These are phyloP conservation scores for Ennomos erosarius DNA, from an alignment of 2,888 invertebrate genomes.

Conservation along the genomic window DNA sequence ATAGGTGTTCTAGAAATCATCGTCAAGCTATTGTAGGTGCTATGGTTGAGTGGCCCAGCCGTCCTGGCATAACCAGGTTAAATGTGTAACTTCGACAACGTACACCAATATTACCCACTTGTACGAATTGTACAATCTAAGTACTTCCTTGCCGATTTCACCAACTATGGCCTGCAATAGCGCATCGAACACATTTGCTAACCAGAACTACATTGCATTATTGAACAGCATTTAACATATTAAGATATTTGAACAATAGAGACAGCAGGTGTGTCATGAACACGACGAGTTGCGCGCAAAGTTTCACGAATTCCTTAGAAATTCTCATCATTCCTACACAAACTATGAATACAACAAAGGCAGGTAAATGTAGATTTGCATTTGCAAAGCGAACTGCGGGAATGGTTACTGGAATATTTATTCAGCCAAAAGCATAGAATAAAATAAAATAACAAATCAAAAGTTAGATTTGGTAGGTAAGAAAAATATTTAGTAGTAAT, in stretches of 20 bases:
- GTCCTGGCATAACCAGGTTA: slow-evolving; percentile 41
- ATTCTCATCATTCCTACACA: slow-evolving; percentile 24
- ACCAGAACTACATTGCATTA: slow-evolving; percentile 12
- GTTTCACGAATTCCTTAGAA: slow-evolving; percentile 15
- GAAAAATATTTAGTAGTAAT: too few relatives aligned
- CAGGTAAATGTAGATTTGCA: slow-evolving; percentile 23
- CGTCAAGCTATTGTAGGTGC: slow-evolving; percentile 41
- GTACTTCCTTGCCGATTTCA: slow-evolving; percentile 25
- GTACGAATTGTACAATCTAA: slow-evolving; percentile 6
- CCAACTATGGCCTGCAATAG: slow-evolving; percentile 19
- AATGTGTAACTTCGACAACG: slow-evolving; percentile 27
- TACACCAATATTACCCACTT: slow-evolving; percentile 3
- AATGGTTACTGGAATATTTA: slow-evolving; percentile 15
- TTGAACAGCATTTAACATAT: slow-evolving; percentile 7
- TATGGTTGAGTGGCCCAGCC: slow-evolving; percentile 49
- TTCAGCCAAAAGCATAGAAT: background rate
- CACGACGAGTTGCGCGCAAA: slow-evolving; percentile 6
- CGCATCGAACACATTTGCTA: slow-evolving; percentile 16
- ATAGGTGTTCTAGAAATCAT: slow-evolving; percentile 40
- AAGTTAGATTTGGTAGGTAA: too few relatives aligned
- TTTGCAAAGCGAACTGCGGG: slow-evolving; percentile 23
- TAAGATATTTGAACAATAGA: slow-evolving; percentile 21
- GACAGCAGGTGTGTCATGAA: slow-evolving; percentile 24
- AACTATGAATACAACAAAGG: slow-evolving; percentile 14
- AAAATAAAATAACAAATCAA: too few relatives aligned